A percentile compares a stretch with the other conserved stretches of the same genome.
Conservation (phyloP, 2,888 invertebrate genomes). For the Cactoblastis cactorum region DNA sequence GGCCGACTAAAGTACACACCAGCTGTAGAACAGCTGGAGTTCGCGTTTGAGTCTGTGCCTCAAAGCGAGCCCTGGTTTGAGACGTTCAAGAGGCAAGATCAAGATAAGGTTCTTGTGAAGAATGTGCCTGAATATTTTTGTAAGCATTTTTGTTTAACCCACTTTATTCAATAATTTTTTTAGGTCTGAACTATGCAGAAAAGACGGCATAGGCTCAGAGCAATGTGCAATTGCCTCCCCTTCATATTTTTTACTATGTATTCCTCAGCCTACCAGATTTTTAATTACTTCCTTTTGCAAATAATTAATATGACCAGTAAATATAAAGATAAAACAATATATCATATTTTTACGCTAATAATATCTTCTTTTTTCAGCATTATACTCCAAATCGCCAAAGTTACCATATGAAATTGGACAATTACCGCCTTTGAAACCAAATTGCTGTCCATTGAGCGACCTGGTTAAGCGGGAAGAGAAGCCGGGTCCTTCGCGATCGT, state of each 20-base stretch:
- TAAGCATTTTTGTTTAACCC: slow-evolving; percentile 42
- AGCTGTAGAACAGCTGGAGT: slow-evolving; percentile 81
- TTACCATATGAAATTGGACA: slow-evolving; percentile 88
- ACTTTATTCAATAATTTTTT: too few species aligned
- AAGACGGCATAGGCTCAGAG: too few species aligned
- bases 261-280: too few species aligned
- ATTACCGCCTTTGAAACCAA: slow-evolving; percentile 80
- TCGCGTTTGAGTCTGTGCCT: slow-evolving; percentile 88
- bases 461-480: slow-evolving; percentile 62
- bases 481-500: slow-evolving; percentile 58
- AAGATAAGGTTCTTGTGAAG: slow-evolving; percentile 81
- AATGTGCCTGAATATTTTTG: slow-evolving; percentile 80
- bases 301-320: too few species aligned
- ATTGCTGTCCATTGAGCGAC: slow-evolving; percentile 72
- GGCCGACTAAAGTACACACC: slow-evolving; percentile 67
- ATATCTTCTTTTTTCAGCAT: slow-evolving; percentile 56
- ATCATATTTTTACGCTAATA: too few species aligned
- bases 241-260: too few species aligned
- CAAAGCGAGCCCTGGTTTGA: slow-evolving; percentile 88
- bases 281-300: too few species aligned
- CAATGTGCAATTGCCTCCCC: too few species aligned
- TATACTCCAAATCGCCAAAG: slow-evolving; percentile 81
- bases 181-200: too few species aligned
- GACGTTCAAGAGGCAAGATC: slow-evolving; percentile 87
- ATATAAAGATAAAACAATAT: too few species aligned